Conservation (phyloP, 2,797 vertebrate species). For the Xenentodon cancila region DNA sequence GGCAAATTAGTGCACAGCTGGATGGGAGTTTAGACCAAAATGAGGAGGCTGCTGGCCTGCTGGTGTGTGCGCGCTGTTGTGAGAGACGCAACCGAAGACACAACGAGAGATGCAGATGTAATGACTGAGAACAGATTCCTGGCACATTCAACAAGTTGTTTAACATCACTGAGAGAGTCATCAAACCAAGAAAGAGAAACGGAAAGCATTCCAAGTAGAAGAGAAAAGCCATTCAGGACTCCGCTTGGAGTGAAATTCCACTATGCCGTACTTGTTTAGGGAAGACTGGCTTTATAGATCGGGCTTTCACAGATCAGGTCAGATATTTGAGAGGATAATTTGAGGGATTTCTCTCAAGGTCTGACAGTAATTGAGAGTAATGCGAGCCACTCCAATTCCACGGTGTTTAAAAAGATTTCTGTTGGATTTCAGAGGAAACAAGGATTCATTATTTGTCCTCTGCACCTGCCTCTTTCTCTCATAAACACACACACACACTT, state of each 20-base stretch:
- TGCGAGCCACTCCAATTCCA: conserved; percentile 66
- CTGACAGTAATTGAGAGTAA: conserved; percentile 76
- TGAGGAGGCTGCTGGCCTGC: conserved; percentile 56
- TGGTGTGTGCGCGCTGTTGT: conserved; percentile 15
- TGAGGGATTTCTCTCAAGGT: conserved; percentile 37
- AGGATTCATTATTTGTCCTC: conserved; percentile 57
- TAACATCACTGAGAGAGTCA: conserved; percentile 57
- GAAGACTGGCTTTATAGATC: conserved; percentile 16
- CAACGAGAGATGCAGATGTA: conserved; percentile 57
- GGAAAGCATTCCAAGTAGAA: conserved; percentile 41
- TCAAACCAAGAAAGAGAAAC: conserved; percentile 38
- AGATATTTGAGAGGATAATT: conserved; percentile 50
- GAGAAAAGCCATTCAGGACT: conserved; percentile 9
- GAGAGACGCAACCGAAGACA: conserved; percentile 8
- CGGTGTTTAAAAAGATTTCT: conserved; percentile 67
- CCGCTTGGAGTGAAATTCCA: conserved; percentile 21
- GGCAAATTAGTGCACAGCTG: conserved; percentile 75
- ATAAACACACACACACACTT: conserved; percentile 38
- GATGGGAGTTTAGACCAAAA: conserved; percentile 67
- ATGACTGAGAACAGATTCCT: conserved; percentile 61
- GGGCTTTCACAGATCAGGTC: conserved; percentile 12
- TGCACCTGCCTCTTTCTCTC: conserved; percentile 68
- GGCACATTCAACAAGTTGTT: conserved; percentile 58
- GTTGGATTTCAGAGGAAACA: conserved; percentile 67
- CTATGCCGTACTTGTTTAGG: conserved; percentile 29